A percentile compares a stretch with the other conserved stretches of the same genome.
Conservation (phyloP, 1,140 invertebrate species). For the Scaptomyza hsui region DNA sequence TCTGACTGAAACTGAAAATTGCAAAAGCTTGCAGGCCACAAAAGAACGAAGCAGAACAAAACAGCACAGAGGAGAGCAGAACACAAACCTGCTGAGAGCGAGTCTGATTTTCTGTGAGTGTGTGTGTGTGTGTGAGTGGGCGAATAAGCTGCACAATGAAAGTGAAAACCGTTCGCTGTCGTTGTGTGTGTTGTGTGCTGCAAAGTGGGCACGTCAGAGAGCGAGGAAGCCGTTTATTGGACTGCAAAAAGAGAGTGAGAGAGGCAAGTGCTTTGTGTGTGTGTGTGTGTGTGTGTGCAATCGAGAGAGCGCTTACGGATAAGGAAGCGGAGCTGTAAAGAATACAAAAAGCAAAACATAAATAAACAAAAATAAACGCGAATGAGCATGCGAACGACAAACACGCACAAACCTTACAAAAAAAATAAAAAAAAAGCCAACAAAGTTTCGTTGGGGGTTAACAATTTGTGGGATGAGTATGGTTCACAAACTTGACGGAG, state of each 20-base stretch:
- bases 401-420: conserved; percentile 39
- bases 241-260: conserved; percentile 26
- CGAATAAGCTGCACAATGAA: conserved; percentile 75
- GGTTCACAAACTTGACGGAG: conserved; percentile 25
- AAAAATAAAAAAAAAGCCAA: conserved; percentile 14
- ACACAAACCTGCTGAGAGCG: conserved; percentile 37
- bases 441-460: conserved; percentile 38
- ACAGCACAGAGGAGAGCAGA: conserved; percentile 7
- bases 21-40: conserved; percentile 50
- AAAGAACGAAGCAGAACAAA: conserved; percentile 45
- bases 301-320: conserved; percentile 24
- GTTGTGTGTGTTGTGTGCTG: conserved; percentile 24
- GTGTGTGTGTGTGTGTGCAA: neutral
- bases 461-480: conserved; percentile 54
- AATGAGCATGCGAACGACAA: conserved; percentile 60
- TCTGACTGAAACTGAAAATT: conserved; percentile 71
- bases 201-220: conserved; percentile 55
- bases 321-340: conserved; percentile 63
- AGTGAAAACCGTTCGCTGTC: conserved; percentile 66
- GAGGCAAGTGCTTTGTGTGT: conserved; percentile 14
- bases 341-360: conserved; percentile 79
- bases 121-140: conserved; percentile 21
- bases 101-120: conserved; percentile 2
- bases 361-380: conserved; percentile 82
- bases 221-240: conserved; percentile 27